A percentile compares a stretch with the other conserved stretches of the same genome.
phyloP scores from a whole-genome alignment of 2,113 vertebrate genomes.

The Hirundichthys speculiger region DNA sequence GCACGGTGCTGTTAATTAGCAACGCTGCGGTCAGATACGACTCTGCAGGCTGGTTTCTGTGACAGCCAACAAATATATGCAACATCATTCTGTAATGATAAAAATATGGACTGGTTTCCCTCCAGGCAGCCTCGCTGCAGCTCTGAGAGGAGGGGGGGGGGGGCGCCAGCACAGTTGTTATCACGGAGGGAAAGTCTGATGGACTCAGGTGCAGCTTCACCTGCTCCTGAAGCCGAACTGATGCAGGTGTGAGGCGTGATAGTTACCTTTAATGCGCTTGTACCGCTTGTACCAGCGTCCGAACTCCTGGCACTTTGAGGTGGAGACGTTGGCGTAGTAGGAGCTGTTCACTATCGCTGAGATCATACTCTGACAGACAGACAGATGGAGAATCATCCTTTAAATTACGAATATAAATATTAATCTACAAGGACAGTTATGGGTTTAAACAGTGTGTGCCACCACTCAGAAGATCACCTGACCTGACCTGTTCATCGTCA shows the following conservation, averaged over 20 bases:
- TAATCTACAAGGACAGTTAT: too few species aligned
- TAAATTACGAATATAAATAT: neutral
- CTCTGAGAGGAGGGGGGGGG: too few species aligned
- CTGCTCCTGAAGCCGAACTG: too few species aligned
- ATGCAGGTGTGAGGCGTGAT: neutral
- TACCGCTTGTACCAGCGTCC: conserved; percentile 96
- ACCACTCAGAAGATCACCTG: too few species aligned
- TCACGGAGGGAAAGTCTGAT: too few species aligned
- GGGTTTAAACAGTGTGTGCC: too few species aligned
- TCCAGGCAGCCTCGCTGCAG: too few species aligned
- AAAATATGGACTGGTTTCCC: conserved; percentile 16
- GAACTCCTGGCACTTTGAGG: conserved; percentile 95
- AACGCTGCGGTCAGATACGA: conserved; percentile 13
- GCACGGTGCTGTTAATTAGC: conserved; percentile 25
- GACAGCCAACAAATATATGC: conserved; percentile 23
- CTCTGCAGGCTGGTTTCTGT: conserved; percentile 14
- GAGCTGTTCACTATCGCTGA: conserved; percentile 95
- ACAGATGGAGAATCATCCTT: conserved; percentile 2
- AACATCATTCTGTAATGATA: conserved; percentile 10
- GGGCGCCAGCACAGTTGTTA: too few species aligned
- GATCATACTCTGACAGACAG: conserved; percentile 88
- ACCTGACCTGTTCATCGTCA: too few species aligned
- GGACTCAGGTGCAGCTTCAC: too few species aligned
- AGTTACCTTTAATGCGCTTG: conserved; percentile 94
- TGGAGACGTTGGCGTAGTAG: conserved; percentile 94